Base-by-base conservation (phyloP, 2,797 vertebrate species). In the Clarias platycephalus region DNA sequence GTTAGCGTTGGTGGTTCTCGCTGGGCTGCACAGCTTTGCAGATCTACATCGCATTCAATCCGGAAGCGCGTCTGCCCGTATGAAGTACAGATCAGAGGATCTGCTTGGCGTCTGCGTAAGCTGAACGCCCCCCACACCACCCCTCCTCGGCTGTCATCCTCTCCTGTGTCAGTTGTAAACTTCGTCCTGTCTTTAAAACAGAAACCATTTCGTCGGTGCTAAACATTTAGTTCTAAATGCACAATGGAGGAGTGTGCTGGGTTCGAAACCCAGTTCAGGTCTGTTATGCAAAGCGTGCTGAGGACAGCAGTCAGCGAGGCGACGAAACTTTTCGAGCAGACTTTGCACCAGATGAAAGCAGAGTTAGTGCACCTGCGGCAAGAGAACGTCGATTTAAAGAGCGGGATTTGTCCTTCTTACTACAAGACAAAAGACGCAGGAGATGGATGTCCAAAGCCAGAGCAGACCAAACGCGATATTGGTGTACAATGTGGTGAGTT, bases 401-500 rank as follows among this genome's bases (percentile, higher is more conserved):
- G 83, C 22, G 40, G 83, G 75, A n/a, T 26, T 76, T 57, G 62
- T 9, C n/a, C 62, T 57, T 53, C 34, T 4, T 60, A 67, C 0
- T n/a, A 22, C 68, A 80, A 60, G 16, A 62, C 62, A 13, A 71
- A 26, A 60, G 80, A 22, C 4, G 15, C 57, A 4, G 63, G 28
- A 22, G 64, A 55, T 62, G 84, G 82, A 8, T 77, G 24, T 1
- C 68, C 22, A 2, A 26, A 44, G 8, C 4, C 0, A 2, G 76
- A 58, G 8, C 24, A 12, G 1, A 68, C 70, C 9, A 91, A 82
- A 84, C 87, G 93, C 8, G 93, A 95, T 88, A 76, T 86, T 0
- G 93, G 90, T 0, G 89, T 93, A 5, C 94, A 95, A 2, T 95
- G 94, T 80, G 94, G 94, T 95, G 88, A 91, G 94, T 90, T 37